Base-by-base conservation (phyloP, 2,113 vertebrate genomes). In the Haplotaxodon microlepis region DNA sequence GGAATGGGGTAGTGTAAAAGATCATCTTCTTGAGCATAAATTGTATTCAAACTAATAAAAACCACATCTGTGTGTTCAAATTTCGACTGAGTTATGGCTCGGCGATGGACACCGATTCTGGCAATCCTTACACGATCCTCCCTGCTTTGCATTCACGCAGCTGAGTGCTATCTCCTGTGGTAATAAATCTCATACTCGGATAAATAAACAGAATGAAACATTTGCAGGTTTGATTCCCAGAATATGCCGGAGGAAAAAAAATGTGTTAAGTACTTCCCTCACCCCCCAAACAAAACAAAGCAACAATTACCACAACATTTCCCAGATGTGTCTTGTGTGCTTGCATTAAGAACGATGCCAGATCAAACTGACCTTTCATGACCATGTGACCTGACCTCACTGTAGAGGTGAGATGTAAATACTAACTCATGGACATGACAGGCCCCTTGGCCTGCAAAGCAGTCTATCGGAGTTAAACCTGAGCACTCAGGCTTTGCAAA, bases 381-480 rank as follows among this genome's bases (percentile, higher is more conserved):
- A 90, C 88, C 82, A 89, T 7, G 16, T 85, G 88, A 89, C 88
- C 87, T 53, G 76, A 88, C 80, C 63, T 91, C 54, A 29, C 54
- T 3, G 21, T 9, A 66, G 40, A 92, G 54, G 53, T 51, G 90
- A 88, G 40, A 78, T 79, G 84, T 80, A 87, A 90, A 89, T 53
- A 84, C 59, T 73, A 53, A 88, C 59, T 90, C 54, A 27, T 10
- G 16, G 19, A 84, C 29, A 19, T 21, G 38, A 69, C 47, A 21
- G 56, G 11, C 19, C 51, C 81, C 81, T n/a, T 69, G 31, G 66
- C 50, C 36, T 88, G 17, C 73, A 66, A 85, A 82, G 42, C 73
- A 73, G 73, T 83, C 54, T 83, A 27, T 27, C 27, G 27, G 81
- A 57, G 61, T 90, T 91, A 89, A 93, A 94, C 78, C 31, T 7